Percentiles rank a stretch among this genome's conserved stretches.
These are phyloP conservation scores for Rostratula benghalensis DNA, from an alignment of 2,113 vertebrate genomes.

Conservation along the genomic window DNA sequence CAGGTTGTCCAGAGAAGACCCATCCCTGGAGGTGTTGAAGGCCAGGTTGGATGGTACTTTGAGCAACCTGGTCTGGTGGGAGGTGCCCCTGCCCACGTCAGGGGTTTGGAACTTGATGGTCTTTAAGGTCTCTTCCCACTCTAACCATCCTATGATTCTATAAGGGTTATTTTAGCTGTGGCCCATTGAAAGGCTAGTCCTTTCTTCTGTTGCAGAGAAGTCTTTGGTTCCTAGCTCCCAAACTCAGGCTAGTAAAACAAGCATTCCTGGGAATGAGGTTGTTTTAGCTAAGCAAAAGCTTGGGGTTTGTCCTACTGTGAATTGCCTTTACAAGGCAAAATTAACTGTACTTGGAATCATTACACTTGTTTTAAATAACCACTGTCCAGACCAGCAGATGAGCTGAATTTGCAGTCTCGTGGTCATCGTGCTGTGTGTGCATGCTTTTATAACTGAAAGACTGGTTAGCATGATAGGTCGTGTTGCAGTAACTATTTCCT, in stretches of 20 bases:
- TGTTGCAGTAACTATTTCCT: conserved; percentile 7
- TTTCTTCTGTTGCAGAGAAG: background rate
- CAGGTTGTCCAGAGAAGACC: too few species aligned
- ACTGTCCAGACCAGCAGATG: background rate
- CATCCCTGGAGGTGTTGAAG: too few species aligned
- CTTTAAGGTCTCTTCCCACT: too few species aligned
- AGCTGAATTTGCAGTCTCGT: conserved; percentile 1
- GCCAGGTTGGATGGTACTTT: too few species aligned
- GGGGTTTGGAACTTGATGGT: too few species aligned
- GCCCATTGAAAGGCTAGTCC: background rate
- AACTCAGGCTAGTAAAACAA: background rate
- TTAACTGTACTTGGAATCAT: background rate
- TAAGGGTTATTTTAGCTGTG: background rate
- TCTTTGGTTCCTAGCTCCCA: background rate
- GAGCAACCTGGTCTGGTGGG: too few species aligned
- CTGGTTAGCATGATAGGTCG: background rate
- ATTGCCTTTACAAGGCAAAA: background rate
- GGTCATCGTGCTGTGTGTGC: background rate
- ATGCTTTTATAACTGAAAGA: background rate
- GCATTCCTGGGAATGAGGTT: background rate
- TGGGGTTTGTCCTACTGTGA: background rate
- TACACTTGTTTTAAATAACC: background rate
- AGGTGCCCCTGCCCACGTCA: too few species aligned
- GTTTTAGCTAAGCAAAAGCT: background rate
- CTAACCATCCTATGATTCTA: too few species aligned